Evolutionary conservation across 1,140 invertebrate species (phyloP).

Genomic region (Chlorops oryzae): DNA sequence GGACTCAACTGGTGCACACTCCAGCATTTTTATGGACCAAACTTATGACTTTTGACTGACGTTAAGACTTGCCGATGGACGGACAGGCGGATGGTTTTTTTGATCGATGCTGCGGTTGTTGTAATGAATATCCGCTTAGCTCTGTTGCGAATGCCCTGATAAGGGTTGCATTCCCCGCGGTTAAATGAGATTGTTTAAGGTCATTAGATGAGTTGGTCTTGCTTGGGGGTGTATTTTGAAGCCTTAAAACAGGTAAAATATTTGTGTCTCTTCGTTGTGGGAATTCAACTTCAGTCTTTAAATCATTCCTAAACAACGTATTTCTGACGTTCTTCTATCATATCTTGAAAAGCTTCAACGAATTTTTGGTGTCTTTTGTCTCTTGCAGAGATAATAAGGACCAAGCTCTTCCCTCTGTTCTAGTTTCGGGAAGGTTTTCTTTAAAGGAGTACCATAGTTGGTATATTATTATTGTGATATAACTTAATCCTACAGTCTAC

Average conservation of each 20-base stretch:
- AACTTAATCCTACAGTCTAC: too few species aligned
- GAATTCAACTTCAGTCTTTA: not conserved
- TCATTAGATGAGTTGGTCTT: conserved; percentile 16
- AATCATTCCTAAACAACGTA: not conserved
- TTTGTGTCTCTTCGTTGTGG: not conserved
- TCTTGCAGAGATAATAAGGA: too few species aligned
- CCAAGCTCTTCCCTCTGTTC: too few species aligned
- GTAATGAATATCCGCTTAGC: conserved; percentile 46
- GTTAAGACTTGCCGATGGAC: not conserved
- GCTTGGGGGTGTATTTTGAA: conserved; percentile 18
- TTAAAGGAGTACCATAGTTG: too few species aligned
- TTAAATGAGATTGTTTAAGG: conserved; percentile 5
- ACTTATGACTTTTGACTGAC: too few species aligned
- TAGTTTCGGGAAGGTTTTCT: too few species aligned
- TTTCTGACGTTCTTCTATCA: too few species aligned
- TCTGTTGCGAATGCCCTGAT: conserved; percentile 5
- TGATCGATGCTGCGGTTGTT: conserved; percentile 33
- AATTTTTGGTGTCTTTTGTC: too few species aligned
- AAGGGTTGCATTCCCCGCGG: not conserved
- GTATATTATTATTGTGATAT: too few species aligned
- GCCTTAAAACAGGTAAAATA: not conserved
- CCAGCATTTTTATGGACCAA: too few species aligned
- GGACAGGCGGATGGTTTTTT: not conserved
- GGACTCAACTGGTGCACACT: not conserved
- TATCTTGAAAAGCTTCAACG: too few species aligned